A percentile compares a stretch with the other conserved stretches of the same genome.
These are phyloP conservation scores for Aphelenchoides fujianensis DNA, from an alignment of 1,140 invertebrate genomes.

Conservation along the genomic window DNA sequence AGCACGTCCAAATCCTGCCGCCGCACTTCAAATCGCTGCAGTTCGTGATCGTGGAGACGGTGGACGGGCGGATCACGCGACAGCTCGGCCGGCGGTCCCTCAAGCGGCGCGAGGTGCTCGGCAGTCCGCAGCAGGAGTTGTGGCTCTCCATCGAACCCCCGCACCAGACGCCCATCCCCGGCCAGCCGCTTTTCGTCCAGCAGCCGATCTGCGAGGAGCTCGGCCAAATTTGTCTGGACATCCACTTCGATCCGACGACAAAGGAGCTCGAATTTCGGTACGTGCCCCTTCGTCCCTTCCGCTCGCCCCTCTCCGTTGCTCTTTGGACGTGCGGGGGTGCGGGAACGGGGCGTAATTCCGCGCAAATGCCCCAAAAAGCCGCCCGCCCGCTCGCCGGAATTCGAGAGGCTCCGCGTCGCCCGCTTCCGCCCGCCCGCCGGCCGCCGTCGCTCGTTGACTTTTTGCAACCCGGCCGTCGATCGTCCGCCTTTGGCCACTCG, in stretches of 20 bases:
- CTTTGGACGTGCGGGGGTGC: no score
- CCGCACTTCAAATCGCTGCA: constrained; percentile 7
- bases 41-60: constrained; percentile 10
- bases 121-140: background rate
- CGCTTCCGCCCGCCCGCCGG: no score
- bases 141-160: constrained; percentile 11
- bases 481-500: no score
- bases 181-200: constrained; percentile 12
- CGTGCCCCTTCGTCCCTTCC: background rate
- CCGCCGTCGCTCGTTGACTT: no score
- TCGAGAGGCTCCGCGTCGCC: no score
- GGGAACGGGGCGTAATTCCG: background rate
- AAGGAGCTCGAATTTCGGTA: constrained; percentile 16
- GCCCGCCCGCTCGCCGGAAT: no score
- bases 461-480: no score
- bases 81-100: constrained; percentile 14
- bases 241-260: constrained; percentile 2
- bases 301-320: no score
- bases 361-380: background rate
- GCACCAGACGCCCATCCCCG: background rate
- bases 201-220: constrained; percentile 16
- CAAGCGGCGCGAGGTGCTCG: constrained; percentile 2
- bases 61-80: constrained; percentile 14
- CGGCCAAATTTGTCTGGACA: constrained; percentile 18
- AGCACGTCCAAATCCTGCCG: constrained; percentile 2